A percentile compares a stretch with the other conserved stretches of the same genome.
Conservation (phyloP, 2,888 invertebrate genomes). For the Ormyrus thymus region DNA sequence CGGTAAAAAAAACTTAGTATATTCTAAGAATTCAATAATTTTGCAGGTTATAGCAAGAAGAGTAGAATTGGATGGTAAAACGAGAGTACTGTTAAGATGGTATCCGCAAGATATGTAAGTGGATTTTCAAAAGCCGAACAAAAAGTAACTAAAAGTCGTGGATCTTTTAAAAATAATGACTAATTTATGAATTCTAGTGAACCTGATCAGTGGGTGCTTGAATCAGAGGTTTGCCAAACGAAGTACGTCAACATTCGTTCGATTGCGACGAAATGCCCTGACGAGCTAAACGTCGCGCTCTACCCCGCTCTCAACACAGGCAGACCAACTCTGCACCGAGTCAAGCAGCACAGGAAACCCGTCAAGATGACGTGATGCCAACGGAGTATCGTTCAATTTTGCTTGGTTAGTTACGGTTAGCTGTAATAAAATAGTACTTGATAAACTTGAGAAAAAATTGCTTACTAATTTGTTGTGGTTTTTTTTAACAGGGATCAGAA, state of each 20-base stretch:
- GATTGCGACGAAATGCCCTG: constrained; percentile 63
- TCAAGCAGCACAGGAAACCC: constrained; percentile 72
- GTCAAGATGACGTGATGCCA: constrained; percentile 71
- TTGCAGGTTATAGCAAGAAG: constrained; percentile 80
- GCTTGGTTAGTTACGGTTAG: constrained; percentile 27
- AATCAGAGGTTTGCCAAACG: constrained; percentile 75
- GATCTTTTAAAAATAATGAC: background rate
- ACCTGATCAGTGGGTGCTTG: constrained; percentile 91
- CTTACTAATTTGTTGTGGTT: background rate
- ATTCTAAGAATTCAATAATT: background rate
- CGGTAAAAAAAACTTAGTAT: background rate
- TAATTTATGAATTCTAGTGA: constrained; percentile 77
- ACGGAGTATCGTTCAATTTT: constrained; percentile 32
- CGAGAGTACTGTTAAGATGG: constrained; percentile 88
- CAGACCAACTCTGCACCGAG: constrained; percentile 61
- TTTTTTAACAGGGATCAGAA: constrained; percentile 30
- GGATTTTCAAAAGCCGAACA: constrained; percentile 12
- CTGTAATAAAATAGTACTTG: no score
- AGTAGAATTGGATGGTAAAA: constrained; percentile 80
- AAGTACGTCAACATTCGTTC: constrained; percentile 70
- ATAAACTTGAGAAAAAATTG: no score
- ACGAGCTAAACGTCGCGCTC: constrained; percentile 66
- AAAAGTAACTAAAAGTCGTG: background rate
- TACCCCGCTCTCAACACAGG: constrained; percentile 68
- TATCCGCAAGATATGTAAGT: constrained; percentile 90